Base-by-base conservation (phyloP, 2,113 vertebrate genomes). In the Antigone vipio region DNA sequence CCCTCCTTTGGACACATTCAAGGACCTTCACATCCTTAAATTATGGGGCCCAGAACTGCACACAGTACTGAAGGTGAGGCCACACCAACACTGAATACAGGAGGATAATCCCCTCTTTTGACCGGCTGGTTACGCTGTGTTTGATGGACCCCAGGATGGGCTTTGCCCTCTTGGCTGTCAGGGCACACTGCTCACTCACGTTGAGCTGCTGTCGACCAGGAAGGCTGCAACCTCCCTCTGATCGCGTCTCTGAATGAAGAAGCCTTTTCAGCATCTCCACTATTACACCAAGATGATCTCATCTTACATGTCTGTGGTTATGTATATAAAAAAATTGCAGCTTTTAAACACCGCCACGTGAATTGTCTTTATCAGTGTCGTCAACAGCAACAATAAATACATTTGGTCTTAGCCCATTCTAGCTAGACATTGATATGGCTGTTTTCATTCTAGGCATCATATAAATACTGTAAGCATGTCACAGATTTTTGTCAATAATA, bases 191-290 rank as follows among this genome's bases (percentile, higher is more conserved):
- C 52, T 53, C 24, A 27, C 52, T 27, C 15, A 24, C 27, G 26
- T 26, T 53, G 52, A 53, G 14, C 52, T 53, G 52, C 52, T 53
- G 52, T 53, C 8, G 24, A 53, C 52, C 24, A 53, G 10, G 12
- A 13, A 49, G 26, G 24, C 44, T 85, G 50, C 44, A 89, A 21
- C 16, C 67, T 69, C 16, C 56, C 26, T 3, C 4, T 8, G 5
- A 5, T 34, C 17, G n/a, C 0, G 0, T 4, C 12, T n/a, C 53
- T 76, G 34, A 67, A 45, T 22, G 22, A 64, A 81, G 45, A 60
- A 88, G 1, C 5, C 3, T 69, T 85, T 56, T 42, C 34, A 38
- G 11, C 15, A 10, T 38, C 34, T n/a, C 19, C 30, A 22, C n/a
- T 66, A 1, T 8, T 75, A 67, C 9, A 32, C 5, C 5, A 3